A percentile compares a stretch with the other conserved stretches of the same genome.
These are phyloP conservation scores for Setophaga petechia DNA, from an alignment of 2,113 vertebrate genomes.

Conservation along the genomic window DNA sequence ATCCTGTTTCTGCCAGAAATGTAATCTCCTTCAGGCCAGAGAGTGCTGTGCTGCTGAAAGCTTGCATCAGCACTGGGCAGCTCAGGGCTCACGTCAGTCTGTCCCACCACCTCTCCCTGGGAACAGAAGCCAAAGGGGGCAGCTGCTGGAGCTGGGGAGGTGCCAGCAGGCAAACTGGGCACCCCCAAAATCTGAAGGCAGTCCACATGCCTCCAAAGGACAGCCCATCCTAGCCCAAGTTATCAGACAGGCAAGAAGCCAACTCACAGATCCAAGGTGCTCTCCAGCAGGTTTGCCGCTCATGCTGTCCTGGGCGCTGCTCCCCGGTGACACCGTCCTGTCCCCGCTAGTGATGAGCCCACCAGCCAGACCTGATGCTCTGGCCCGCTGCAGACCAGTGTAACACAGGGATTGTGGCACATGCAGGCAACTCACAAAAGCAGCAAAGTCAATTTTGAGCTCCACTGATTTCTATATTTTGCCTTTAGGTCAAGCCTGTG, in stretches of 20 bases:
- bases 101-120: rapidly evolving
- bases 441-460: constrained; percentile 42
- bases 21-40: neutral
- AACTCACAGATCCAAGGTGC: neutral
- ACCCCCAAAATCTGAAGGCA: neutral
- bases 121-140: rapidly evolving
- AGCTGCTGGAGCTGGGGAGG: neutral
- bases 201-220: neutral
- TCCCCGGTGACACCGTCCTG: rapidly evolving
- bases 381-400: neutral
- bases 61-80: neutral
- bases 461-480: constrained; percentile 56
- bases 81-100: rapidly evolving
- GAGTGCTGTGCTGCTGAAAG: neutral
- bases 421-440: neutral
- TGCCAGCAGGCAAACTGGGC: neutral
- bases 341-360: rapidly evolving
- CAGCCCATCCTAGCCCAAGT: neutral
- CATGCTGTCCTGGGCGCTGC: neutral
- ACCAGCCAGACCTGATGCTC: rapidly evolving
- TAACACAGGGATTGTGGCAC: neutral
- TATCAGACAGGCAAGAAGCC: neutral
- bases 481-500: constrained; percentile 22
- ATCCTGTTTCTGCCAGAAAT: neutral
- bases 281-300: rapidly evolving